A percentile compares a stretch with the other conserved stretches of the same genome.
Evolutionary conservation across 30 jellyfish, hydroid and myxozoan species (phyloP).

Genomic region (Morbakka virulenta): DNA sequence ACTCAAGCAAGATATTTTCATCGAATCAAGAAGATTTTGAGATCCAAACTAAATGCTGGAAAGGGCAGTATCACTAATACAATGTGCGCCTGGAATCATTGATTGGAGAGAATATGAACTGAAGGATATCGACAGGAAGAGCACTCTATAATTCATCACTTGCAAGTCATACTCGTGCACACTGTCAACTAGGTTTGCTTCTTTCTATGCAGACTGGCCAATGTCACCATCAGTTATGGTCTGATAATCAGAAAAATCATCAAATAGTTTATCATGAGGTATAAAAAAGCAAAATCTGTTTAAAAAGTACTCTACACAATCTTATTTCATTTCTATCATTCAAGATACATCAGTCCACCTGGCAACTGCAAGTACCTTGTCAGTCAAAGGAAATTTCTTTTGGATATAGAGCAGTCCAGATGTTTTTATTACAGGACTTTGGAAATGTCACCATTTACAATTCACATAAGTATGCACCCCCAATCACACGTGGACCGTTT

Average conservation of each 20-base stretch:
- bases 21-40: too few species aligned
- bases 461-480: neutral
- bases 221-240: constrained; percentile 33
- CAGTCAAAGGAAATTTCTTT: constrained; percentile 29
- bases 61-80: too few species aligned
- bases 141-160: constrained; percentile 19
- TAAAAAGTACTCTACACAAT: constrained; percentile 42
- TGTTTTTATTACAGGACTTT: constrained; percentile 5
- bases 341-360: too few species aligned
- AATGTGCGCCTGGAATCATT: too few species aligned
- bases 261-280: constrained; percentile 37
- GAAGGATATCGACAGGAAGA: too few species aligned
- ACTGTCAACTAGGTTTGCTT: constrained; percentile 29
- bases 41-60: too few species aligned
- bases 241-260: constrained; percentile 52
- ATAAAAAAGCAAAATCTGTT: too few species aligned
- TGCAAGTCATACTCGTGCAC: constrained; percentile 3
- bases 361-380: constrained; percentile 20
- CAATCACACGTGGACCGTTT: too few species aligned
- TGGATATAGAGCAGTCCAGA: constrained; percentile 34
- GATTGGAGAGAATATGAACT: too few species aligned
- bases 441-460: constrained; percentile 42
- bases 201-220: too few species aligned
- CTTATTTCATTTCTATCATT: constrained; percentile 21
- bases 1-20: too few species aligned